Evolutionary conservation across 2,797 vertebrate species (phyloP).

Genomic region (Cottoperca gobio): DNA sequence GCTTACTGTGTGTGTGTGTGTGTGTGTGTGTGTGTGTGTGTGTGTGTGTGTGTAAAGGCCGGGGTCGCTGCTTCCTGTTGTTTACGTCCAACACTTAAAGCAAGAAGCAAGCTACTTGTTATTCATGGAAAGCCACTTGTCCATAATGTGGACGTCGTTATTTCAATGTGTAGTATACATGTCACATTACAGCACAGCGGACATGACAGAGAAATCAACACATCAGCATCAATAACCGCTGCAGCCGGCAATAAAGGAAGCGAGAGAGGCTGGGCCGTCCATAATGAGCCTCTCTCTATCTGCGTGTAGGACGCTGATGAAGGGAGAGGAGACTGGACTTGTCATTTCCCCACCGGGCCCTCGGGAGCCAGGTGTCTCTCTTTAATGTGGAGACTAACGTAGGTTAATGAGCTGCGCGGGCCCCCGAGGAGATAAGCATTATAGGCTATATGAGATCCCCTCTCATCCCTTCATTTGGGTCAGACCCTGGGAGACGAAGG

Average conservation of each 20-base stretch:
- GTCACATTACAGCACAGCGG: conserved; percentile 45
- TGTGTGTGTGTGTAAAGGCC: too few species aligned
- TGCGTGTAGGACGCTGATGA: conserved; percentile 60
- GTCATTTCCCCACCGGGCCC: conserved; percentile 65
- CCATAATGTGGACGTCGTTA: conserved; percentile 41
- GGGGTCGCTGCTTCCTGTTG: conserved; percentile 21
- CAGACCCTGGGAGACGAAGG: conserved; percentile 71
- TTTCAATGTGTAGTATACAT: conserved; percentile 46
- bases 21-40: too few species aligned
- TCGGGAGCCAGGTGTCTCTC: conserved; percentile 79
- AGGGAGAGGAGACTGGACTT: conserved; percentile 68
- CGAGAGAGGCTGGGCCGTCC: conserved; percentile 9
- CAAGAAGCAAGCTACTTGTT: conserved; percentile 37
- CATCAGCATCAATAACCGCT: conserved; percentile 45
- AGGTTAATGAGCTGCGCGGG: conserved; percentile 83
- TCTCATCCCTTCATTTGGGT: conserved; percentile 80
- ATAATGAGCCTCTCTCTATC: conserved; percentile 36
- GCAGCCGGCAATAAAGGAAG: conserved; percentile 24
- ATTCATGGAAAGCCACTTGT: conserved; percentile 54
- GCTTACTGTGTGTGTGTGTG: conserved; percentile 19
- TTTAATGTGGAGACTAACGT: conserved; percentile 77
- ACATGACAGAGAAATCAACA: conserved; percentile 49
- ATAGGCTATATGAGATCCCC: conserved; percentile 77
- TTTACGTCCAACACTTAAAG: conserved; percentile 33
- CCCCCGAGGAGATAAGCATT: conserved; percentile 75